Evolutionary conservation across 2,797 vertebrate genomes (phyloP), one percentile per base, ranked within the genome.

Genomic region (Acomys russatus): DNA sequence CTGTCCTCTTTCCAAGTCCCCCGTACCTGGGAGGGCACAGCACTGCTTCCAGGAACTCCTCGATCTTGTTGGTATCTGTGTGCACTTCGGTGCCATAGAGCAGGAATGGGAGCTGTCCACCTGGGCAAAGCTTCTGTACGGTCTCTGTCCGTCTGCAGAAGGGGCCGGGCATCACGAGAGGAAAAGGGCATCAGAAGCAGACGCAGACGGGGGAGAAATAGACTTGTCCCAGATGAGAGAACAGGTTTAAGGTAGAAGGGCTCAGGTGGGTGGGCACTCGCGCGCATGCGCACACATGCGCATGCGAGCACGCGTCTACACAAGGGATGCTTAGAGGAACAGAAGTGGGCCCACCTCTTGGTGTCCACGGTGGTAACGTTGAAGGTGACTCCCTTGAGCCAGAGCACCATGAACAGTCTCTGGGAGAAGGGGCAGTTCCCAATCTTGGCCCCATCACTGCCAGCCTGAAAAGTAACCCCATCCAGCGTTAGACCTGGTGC

Each of bases 341-440:
- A 38, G 70, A 91, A 86, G 85, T 7, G 74, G 38, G 90, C 98
- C 98, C 90, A 99, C 99, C 99, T 99, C 98, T 99, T 99, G 99
- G 99, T 99, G 94, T 99, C 99, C 92, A 99, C 99, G 0, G 99
- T 99, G 97, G 99, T 99, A 25, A 99, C 99, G 0, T 99, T 99
- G 88, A 99, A 99, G 33, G 99, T 99, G 88, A 99, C 99, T 88
- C 99, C 99, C 96, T 99, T 99, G 92, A 99, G 98, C 99, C 99
- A 99, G 95, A 99, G 98, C 82, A 99, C 99, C 99, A 99, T 99
- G 98, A 99, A 99, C 90, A 99, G 99, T 54, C 99, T 98, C 98
- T 99, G 99, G 88, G 99, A 99, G 98, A 99, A 99, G 6, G 99
- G 99, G 97, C 99, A 99, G 98, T 99, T 99, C 25, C 99, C 99